Evolutionary conservation across 2,888 invertebrate genomes (phyloP).

Genomic region (Scaptomyza caliginosa): DNA sequence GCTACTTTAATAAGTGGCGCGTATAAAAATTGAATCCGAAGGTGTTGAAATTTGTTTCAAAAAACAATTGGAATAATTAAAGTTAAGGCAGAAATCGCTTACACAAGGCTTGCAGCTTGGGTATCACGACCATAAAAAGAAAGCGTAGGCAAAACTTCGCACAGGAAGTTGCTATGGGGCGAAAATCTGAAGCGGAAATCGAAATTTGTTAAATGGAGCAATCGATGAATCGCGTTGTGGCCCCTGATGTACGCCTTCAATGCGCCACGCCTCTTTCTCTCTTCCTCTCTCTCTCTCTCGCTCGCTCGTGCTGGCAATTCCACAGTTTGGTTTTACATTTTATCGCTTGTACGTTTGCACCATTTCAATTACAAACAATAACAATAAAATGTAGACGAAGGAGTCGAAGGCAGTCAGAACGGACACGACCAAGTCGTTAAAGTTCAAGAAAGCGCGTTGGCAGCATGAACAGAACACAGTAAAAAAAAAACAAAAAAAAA

Average conservation of each 20-base stretch:
- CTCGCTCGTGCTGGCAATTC: conserved; percentile 27
- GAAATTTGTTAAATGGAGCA: conserved; percentile 82
- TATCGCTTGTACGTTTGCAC: conserved; percentile 80
- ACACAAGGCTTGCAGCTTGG: conserved; percentile 43
- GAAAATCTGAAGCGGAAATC: conserved; percentile 77
- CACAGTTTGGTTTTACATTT: conserved; percentile 73
- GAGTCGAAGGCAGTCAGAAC: conserved; percentile 2
- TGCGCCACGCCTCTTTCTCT: conserved; percentile 1
- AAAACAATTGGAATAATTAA: conserved; percentile 63
- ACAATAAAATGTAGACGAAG: conserved; percentile 66
- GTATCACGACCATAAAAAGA: conserved; percentile 36
- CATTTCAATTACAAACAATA: conserved; percentile 82
- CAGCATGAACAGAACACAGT: conserved; percentile 11
- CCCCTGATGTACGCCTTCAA: conserved; percentile 16
- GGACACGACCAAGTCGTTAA: conserved; percentile 46
- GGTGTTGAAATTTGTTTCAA: conserved; percentile 30
- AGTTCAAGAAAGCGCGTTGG: conserved; percentile 60
- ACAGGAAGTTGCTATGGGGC: conserved; percentile 62
- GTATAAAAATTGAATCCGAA: conserved; percentile 28
- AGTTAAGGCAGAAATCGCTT: conserved; percentile 50
- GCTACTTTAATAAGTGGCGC: conserved; percentile 12
- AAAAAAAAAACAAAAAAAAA: neutral
- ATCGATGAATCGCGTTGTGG: conserved; percentile 67
- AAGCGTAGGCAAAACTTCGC: conserved; percentile 54
- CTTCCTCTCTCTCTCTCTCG: neutral